phyloP scores from a whole-genome alignment of 2,113 vertebrate genomes.

The Donacobius atricapilla region DNA sequence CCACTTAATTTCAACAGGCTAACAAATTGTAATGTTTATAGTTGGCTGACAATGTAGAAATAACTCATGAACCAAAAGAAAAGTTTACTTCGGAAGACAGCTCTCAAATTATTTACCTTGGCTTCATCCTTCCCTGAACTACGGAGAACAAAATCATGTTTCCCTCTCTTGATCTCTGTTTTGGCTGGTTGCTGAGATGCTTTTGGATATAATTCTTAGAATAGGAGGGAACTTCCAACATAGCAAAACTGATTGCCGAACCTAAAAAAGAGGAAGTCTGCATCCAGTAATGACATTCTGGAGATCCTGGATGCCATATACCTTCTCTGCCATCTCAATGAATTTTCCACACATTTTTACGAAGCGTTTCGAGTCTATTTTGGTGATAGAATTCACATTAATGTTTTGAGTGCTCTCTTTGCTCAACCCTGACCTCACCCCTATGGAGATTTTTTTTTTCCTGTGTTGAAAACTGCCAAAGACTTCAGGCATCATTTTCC shows the following conservation, averaged over 20 bases:
- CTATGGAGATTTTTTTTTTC: background rate
- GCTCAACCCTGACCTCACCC: background rate
- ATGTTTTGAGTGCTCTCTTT: background rate
- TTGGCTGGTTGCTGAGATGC: slow-evolving; percentile 33
- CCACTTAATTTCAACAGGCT: slow-evolving; percentile 20
- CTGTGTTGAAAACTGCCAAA: background rate
- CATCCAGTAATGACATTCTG: background rate
- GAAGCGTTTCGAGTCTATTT: background rate
- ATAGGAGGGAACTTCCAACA: background rate
- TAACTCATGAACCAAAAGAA: slow-evolving; percentile 20
- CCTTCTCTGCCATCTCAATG: background rate
- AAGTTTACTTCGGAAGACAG: background rate
- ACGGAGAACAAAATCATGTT: background rate
- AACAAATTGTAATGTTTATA: slow-evolving; percentile 4
- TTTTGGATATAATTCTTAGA: slow-evolving; percentile 22
- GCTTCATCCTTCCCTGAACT: background rate
- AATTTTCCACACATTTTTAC: background rate
- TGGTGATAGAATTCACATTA: background rate
- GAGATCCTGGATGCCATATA: background rate
- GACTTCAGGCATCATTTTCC: background rate
- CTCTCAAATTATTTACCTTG: slow-evolving; percentile 46
- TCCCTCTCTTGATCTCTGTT: slow-evolving; percentile 9
- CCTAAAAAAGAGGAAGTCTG: background rate
- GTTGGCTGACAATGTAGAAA: slow-evolving; percentile 16
- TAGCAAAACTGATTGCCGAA: slow-evolving; percentile 1